A percentile compares a stretch with the other conserved stretches of the same genome.
These are phyloP conservation scores for Exephanes ischioxanthus DNA, from an alignment of 2,888 invertebrate genomes.

Conservation along the genomic window DNA sequence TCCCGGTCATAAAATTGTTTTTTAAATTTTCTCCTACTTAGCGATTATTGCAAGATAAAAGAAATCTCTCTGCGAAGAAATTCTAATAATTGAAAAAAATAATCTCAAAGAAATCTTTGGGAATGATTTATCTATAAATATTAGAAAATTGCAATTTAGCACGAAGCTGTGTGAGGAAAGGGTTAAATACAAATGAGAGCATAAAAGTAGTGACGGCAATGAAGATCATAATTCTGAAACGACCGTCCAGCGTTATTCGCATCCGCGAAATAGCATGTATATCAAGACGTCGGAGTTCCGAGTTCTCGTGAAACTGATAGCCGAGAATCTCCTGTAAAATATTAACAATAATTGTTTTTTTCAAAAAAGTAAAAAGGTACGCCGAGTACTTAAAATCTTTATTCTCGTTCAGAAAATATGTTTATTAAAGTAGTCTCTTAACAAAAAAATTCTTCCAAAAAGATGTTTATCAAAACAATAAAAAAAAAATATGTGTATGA, in stretches of 20 bases:
- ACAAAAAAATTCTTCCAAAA: too few species aligned
- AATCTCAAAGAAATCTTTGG: not conserved
- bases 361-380: too few species aligned
- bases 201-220: not conserved
- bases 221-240: not conserved
- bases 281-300: not conserved
- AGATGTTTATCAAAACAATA: too few species aligned
- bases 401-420: too few species aligned
- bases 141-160: not conserved
- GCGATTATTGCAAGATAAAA: too few species aligned
- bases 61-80: too few species aligned
- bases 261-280: not conserved
- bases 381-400: too few species aligned
- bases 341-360: too few species aligned
- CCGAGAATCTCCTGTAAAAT: conserved; percentile 16
- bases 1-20: too few species aligned
- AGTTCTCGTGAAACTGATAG: not conserved
- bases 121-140: not conserved
- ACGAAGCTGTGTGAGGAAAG: not conserved
- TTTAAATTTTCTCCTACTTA: too few species aligned
- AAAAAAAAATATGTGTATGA: too few species aligned
- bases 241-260: not conserved
- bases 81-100: not conserved
- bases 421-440: too few species aligned
- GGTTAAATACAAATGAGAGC: not conserved